Conservation (phyloP, 1,140 invertebrate genomes). For the Riptortus pedestris region DNA sequence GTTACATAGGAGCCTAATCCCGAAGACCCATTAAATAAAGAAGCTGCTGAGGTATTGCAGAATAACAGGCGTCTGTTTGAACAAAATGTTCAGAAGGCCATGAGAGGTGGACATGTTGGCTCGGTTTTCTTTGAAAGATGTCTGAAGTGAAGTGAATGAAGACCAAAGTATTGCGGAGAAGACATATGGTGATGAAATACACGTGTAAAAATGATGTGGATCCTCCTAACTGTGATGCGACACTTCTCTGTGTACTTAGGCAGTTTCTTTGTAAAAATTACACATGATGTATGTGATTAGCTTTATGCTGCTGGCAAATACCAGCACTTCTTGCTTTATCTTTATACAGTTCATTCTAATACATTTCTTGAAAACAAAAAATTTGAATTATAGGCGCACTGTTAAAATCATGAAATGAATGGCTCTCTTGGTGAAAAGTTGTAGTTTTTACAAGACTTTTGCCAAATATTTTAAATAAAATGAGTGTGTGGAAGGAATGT, state of each 20-base stretch:
- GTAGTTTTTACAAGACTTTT: too few species aligned
- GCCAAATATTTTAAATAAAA: too few species aligned
- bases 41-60: slow-evolving; percentile 95
- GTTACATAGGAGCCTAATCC: slow-evolving; percentile 99
- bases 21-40: slow-evolving; percentile 96
- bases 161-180: not conserved
- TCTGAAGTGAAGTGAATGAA: slow-evolving; percentile 67
- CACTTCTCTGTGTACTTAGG: not conserved
- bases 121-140: slow-evolving; percentile 88
- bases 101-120: slow-evolving; percentile 89
- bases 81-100: slow-evolving; percentile 90
- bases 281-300: slow-evolving; percentile 1
- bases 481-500: too few species aligned
- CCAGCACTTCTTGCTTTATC: not conserved
- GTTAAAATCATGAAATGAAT: too few species aligned
- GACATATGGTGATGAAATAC: slow-evolving; percentile 5
- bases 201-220: slow-evolving; percentile 5
- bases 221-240: slow-evolving; percentile 7
- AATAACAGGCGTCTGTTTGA: slow-evolving; percentile 89
- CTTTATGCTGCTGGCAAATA: not conserved
- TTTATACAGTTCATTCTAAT: too few species aligned
- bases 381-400: too few species aligned
- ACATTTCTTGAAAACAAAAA: too few species aligned
- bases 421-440: too few species aligned
- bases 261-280: slow-evolving; percentile 3